Evolutionary conservation across 2,888 invertebrate genomes (phyloP), one percentile per base, ranked within the genome.

Genomic region (Polia nebulosa): DNA sequence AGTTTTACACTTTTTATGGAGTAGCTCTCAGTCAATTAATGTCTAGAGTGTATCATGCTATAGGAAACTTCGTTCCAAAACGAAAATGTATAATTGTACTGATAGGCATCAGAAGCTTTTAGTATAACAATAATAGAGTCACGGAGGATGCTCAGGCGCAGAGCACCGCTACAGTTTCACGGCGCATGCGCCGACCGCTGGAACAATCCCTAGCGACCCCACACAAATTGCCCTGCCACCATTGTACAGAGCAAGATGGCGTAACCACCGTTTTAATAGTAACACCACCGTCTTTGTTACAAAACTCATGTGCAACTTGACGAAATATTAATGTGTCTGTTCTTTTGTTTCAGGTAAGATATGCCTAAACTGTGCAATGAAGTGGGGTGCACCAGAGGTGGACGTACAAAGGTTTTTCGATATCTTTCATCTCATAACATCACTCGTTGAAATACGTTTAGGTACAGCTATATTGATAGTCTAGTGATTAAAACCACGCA

Each of bases 191-290:
- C 85, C 77, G 79, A 80, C 81, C 80, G 70, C 76, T 84, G 64
- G 74, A 83, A 85, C 84, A 83, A 81, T 86, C 85, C 88, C 85
- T 86, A 55, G 81, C 80, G 84, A 84, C 68, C 82, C 83, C 82
- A 82, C 76, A 80, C 85, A 85, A 87, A 89, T 88, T 88, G 81
- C 85, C 59, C 72, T 67, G 58, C 61, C 78, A 80, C 90, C 84
- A 92, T 94, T 94, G 92, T 93, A 85, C 73, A 72, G 76, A 91
- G 79, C 83, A 88, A 93, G 85, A 86, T 85, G 82, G 89, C 92
- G 90, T 92, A 87, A 88, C 90, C 68, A 73, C 71, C 65, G 70
- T 85, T 79, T 80, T 84, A 83, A 57, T 80, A 60, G 27, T 53
- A 36, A 72, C 27, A 81, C 73, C 72, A 65, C 65, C 69, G 78